These are phyloP conservation scores for Nyctibius grandis DNA, from an alignment of 2,797 vertebrate species.

Conservation along the genomic window DNA sequence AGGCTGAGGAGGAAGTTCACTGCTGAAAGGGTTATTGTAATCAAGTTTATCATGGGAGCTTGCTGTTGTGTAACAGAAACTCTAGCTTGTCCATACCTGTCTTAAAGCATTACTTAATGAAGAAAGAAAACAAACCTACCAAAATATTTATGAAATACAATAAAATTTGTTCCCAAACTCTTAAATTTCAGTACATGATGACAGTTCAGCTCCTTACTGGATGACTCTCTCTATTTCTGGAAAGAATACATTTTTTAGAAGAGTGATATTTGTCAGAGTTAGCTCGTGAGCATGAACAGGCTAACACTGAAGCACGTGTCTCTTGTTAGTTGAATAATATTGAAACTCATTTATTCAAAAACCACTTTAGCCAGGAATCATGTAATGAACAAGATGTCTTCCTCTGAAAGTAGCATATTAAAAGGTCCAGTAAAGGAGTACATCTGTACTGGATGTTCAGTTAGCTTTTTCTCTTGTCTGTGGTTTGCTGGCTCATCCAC, in stretches of 20 bases:
- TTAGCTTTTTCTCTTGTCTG: not conserved
- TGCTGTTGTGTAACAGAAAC: constrained; percentile 83
- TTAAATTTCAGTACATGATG: not conserved
- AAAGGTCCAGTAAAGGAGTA: not conserved
- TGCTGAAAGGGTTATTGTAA: constrained; percentile 76
- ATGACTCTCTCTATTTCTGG: not conserved
- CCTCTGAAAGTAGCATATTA: not conserved
- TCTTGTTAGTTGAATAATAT: not conserved
- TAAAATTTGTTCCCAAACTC: constrained; percentile 63
- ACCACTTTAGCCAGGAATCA: not conserved
- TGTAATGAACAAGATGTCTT: not conserved
- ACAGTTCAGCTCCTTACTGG: not conserved
- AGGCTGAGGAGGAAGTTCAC: constrained; percentile 73
- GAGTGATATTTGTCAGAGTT: not conserved
- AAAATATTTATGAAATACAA: constrained; percentile 73
- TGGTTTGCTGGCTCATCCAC: not conserved
- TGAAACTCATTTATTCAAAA: not conserved
- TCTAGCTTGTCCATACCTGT: constrained; percentile 79
- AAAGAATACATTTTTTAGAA: not conserved
- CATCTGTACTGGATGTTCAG: not conserved
- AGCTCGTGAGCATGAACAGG: not conserved
- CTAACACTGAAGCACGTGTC: not conserved
- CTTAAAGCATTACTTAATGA: constrained; percentile 74
- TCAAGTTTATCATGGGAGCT: constrained; percentile 75
- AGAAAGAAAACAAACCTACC: constrained; percentile 71